Evolutionary conservation across 2,113 vertebrate species (phyloP), one percentile per base, ranked within the genome.

Genomic region (Plotosus lineatus): DNA sequence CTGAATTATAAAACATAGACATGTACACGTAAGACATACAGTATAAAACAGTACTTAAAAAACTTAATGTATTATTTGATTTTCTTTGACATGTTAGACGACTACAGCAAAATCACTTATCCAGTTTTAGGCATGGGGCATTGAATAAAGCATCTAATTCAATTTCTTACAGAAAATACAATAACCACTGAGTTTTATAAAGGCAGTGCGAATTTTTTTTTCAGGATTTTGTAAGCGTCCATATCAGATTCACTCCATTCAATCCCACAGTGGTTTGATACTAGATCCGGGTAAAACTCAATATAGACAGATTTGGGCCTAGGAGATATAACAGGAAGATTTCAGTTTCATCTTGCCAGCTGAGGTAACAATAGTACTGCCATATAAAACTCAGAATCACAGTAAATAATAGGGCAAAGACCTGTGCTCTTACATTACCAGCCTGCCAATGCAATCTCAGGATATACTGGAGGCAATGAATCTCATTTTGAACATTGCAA

Each of bases 331-430:
- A 51, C 21, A 51, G 28, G 33, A 50, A 48, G 55, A 76, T 44
- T 56, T 76, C 55, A 76, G 56, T 44, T 77, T 77, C 38, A 77
- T 63, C 56, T 46, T 77, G 42, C 74, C 75, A 77, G 75, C 40
- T 63, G 26, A 77, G 40, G 33, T 68, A 66, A 50, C 44, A 66
- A 66, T 10, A 68, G 58, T 38, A n/a, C 40, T 63, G 31, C 50
- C 46, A 31, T 51, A 73, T 73, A 21, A 53, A 73, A 51, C n/a
- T 73, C 46, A 53, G 50, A 40, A 33, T 75, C 53, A n/a, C 51
- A 40, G 73, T 75, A 75, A 75, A 56, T 56, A 44, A 56, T 56
- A 56, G 72, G 8, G 12, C 40, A 51, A 40, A 14, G 3, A 33
- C 8, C 28, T 53, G 4, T 74, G 48, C n/a, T 33, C 9, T 74